Percentiles rank a stretch among this genome's conserved stretches.
These are phyloP conservation scores for Triplophysa tibetana DNA, from an alignment of 2,113 vertebrate genomes.

Conservation along the genomic window DNA sequence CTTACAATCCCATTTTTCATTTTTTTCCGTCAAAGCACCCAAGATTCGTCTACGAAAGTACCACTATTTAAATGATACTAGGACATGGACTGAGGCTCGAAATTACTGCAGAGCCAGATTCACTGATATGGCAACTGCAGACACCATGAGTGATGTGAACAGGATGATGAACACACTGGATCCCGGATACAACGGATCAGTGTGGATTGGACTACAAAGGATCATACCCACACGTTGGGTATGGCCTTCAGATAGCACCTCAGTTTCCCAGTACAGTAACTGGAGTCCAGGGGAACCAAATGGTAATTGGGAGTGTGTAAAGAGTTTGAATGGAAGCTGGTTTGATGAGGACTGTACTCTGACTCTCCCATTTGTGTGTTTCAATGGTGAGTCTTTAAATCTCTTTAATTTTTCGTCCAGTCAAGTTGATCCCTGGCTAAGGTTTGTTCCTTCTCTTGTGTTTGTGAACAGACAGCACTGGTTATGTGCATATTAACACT, in stretches of 20 bases:
- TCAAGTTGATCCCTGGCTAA: background rate
- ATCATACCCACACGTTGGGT: background rate
- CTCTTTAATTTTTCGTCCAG: too few species aligned
- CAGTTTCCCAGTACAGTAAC: background rate
- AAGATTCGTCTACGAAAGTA: background rate
- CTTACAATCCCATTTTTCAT: background rate
- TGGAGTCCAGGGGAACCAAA: conserved; percentile 22
- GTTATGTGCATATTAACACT: background rate
- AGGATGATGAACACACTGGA: background rate
- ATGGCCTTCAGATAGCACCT: conserved; percentile 24
- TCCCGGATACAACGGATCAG: conserved; percentile 9
- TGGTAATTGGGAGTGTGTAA: background rate
- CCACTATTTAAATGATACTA: background rate
- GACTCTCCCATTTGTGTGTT: conserved; percentile 22
- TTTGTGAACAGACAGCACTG: conserved; percentile 16
- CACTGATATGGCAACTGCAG: conserved; percentile 8
- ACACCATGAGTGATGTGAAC: background rate
- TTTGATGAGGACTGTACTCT: background rate
- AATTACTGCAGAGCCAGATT: conserved; percentile 9
- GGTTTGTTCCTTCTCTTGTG: conserved; percentile 2
- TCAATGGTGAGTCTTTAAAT: conserved; percentile 19
- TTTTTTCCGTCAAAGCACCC: background rate
- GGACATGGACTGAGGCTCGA: conserved; percentile 11
- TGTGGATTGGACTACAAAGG: conserved; percentile 32
- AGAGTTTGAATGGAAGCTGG: background rate